phyloP scores from a whole-genome alignment of 2,888 invertebrate genomes.

The Blastobasis adustella region DNA sequence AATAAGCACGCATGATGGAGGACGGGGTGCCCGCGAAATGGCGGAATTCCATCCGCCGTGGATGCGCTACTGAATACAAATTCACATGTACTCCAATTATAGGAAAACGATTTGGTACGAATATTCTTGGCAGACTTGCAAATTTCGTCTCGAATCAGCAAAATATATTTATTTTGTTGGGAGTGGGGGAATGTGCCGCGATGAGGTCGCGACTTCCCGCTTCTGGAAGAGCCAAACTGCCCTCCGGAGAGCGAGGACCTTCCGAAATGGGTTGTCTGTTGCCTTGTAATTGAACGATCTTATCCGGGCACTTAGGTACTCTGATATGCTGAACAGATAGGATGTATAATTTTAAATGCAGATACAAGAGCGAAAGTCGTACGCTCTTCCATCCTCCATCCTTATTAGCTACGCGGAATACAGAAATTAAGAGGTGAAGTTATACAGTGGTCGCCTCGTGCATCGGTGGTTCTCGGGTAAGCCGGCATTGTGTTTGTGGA shows the following conservation, averaged over 20 bases:
- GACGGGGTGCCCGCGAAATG: conserved; percentile 61
- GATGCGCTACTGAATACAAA: conserved; percentile 74
- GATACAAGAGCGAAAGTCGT: no score
- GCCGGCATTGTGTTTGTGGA: background rate
- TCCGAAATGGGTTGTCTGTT: conserved; percentile 23
- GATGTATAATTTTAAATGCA: no score
- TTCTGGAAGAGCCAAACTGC: conserved; percentile 38
- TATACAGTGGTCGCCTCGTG: background rate
- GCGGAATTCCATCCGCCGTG: conserved; percentile 66
- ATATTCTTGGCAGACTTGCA: conserved; percentile 76
- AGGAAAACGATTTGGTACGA: conserved; percentile 75
- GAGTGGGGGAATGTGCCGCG: conserved; percentile 49
- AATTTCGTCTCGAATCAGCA: conserved; percentile 70
- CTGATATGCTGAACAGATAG: background rate
- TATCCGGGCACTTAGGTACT: conserved; percentile 2
- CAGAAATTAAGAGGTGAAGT: no score
- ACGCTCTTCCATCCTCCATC: no score
- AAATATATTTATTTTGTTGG: conserved; percentile 72
- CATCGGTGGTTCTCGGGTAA: background rate
- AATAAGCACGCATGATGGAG: conserved; percentile 72
- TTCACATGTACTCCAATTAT: conserved; percentile 75
- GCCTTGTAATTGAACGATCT: conserved; percentile 15
- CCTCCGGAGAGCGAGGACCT: conserved; percentile 25
- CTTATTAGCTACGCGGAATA: no score
- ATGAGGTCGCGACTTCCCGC: conserved; percentile 56